Evolutionary conservation across 2,888 invertebrate species (phyloP).

Genomic region (Drosophila siamana): DNA sequence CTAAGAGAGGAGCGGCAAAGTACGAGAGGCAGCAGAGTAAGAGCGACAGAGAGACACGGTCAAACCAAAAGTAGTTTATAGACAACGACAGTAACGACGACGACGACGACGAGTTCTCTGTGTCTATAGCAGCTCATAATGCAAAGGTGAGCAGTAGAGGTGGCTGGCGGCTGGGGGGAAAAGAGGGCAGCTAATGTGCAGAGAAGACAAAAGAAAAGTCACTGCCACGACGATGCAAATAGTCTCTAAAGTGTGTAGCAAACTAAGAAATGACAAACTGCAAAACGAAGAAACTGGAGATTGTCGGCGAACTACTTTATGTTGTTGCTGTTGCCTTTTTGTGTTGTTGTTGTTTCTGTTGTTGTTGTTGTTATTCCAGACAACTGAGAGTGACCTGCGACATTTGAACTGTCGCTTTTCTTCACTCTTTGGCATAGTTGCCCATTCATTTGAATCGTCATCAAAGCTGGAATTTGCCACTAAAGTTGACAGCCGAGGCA

Average conservation of each 20-base stretch:
- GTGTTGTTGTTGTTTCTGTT: conserved; percentile 6
- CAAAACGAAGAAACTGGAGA: conserved; percentile 23
- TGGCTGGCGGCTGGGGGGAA: background rate
- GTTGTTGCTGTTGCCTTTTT: background rate
- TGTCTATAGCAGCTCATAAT: conserved; percentile 37
- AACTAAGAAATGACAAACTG: conserved; percentile 49
- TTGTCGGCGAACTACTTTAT: conserved; percentile 1
- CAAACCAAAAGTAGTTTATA: conserved; percentile 62
- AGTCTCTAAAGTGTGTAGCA: conserved; percentile 34
- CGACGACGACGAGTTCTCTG: conserved; percentile 36
- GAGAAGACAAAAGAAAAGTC: conserved; percentile 44
- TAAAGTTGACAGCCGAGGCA: conserved; percentile 29
- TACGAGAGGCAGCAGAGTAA: background rate
- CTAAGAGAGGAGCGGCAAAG: background rate
- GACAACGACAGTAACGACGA: conserved; percentile 12
- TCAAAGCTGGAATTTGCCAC: conserved; percentile 43
- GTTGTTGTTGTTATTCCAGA: conserved; percentile 8
- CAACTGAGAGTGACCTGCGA: conserved; percentile 45
- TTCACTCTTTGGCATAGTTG: conserved; percentile 20
- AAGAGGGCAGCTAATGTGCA: conserved; percentile 11
- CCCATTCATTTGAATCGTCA: conserved; percentile 41
- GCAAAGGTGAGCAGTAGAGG: conserved; percentile 31
- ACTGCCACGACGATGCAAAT: conserved; percentile 47
- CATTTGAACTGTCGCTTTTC: conserved; percentile 47
- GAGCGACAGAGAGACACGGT: conserved; percentile 27